Base-by-base conservation (phyloP, 2,888 invertebrate species). In the Coenonympha glycerion region DNA sequence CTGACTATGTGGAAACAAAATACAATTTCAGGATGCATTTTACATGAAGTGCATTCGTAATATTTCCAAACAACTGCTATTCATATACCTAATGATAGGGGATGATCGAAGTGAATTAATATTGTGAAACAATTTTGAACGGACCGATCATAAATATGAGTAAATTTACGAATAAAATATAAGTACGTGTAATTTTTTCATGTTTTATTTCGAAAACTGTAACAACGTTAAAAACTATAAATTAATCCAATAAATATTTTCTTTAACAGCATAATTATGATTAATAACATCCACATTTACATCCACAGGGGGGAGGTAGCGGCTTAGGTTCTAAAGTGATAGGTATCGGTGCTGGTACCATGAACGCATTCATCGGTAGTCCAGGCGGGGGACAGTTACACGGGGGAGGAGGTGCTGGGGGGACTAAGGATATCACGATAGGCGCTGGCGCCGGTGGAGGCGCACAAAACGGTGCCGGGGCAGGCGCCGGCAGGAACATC, bases 251-350 rank as follows among this genome's bases (percentile, higher is more conserved):
- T 3, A 42, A 55, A 39, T 39, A 42, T 11, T 21, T 28, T 42
- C 30, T n/a, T n/a, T n/a, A n/a, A 19, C 5, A 11, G 11, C 28
- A 28, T 21, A 42, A 30, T 11, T 21, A 19, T 5, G n/a, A 15
- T 24, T 45, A 45, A 47, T 49, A 57, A 40, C n/a, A n/a, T n/a
- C n/a, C n/a, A n/a, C n/a, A n/a, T n/a, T 59, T 61, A 37, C 68
- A 72, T 16, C 62, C 55, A 53, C 72, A 73, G 3, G 59, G 45
- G 1, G 63, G 53, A 1, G 61, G 64, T 6, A 62, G 52, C 0
- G 79, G 80, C 39, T 82, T 84, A 0, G 84, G 76, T 54, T 85
- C 83, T 45, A 86, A 60, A 2, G 76, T 67, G 3, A 80, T 69
- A 0, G 86, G 84, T 1, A 84, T 71, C 3, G 84, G 82, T 22